Conservation (phyloP, 2,888 invertebrate genomes). For the Baronia brevicornis region DNA sequence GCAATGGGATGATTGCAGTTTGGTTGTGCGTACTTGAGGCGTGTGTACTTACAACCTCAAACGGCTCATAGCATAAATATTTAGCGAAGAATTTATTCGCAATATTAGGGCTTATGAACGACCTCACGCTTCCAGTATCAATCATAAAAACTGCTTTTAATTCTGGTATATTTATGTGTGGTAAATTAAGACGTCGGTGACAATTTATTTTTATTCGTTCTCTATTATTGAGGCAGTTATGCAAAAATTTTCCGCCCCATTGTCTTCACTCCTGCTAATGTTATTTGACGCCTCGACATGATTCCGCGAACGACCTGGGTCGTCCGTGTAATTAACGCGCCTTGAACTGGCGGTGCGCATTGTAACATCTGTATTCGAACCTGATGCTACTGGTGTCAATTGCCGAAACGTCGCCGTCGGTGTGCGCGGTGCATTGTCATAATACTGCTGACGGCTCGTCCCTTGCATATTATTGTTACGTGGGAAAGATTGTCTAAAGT, state of each 20-base stretch:
- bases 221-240: background rate
- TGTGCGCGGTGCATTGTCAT: too few species aligned
- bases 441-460: too few species aligned
- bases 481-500: too few species aligned
- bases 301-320: background rate
- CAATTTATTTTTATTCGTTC: conserved; percentile 2
- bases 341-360: background rate
- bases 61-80: conserved; percentile 12
- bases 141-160: conserved; percentile 17
- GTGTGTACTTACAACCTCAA: conserved; percentile 20
- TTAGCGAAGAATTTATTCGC: conserved; percentile 13
- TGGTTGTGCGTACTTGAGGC: conserved; percentile 16
- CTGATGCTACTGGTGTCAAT: too few species aligned
- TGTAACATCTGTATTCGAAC: background rate
- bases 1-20: conserved; percentile 14
- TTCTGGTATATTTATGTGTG: conserved; percentile 13
- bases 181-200: conserved; percentile 3
- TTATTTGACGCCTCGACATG: background rate
- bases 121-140: conserved; percentile 20
- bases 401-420: too few species aligned
- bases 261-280: background rate
- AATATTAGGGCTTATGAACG: conserved; percentile 14
- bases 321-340: background rate
- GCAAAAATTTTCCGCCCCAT: background rate
- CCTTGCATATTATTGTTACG: too few species aligned